These are phyloP conservation scores for Poecilia latipinna DNA, from an alignment of 2,113 vertebrate genomes.

Conservation along the genomic window DNA sequence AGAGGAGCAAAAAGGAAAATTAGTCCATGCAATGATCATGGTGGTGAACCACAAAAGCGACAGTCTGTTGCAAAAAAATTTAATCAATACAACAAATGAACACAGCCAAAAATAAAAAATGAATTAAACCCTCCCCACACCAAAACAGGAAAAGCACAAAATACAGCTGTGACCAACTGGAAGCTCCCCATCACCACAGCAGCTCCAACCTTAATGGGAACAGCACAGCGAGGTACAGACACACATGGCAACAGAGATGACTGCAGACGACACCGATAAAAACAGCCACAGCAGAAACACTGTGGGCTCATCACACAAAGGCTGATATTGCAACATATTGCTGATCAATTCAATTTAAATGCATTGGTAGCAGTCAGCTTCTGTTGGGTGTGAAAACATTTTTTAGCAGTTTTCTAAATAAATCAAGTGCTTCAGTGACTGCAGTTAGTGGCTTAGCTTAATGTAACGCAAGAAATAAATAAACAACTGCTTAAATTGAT, in stretches of 20 bases:
- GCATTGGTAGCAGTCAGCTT: slow-evolving; percentile 51
- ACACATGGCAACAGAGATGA: slow-evolving; percentile 50
- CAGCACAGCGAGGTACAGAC: slow-evolving; percentile 47
- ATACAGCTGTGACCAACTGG: slow-evolving; percentile 56
- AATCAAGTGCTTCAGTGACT: not conserved
- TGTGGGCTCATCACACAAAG: not conserved
- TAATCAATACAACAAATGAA: slow-evolving; percentile 51
- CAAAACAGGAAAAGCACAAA: slow-evolving; percentile 62
- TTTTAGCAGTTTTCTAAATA: slow-evolving; percentile 18
- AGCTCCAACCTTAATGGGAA: slow-evolving; percentile 62
- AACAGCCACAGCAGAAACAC: not conserved
- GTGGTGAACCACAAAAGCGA: slow-evolving; percentile 78
- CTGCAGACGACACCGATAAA: not conserved
- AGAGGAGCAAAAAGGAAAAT: slow-evolving; percentile 78
- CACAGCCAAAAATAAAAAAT: slow-evolving; percentile 29
- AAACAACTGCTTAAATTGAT: slow-evolving; percentile 8
- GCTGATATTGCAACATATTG: not conserved
- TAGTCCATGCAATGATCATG: slow-evolving; percentile 87
- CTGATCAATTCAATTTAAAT: slow-evolving; percentile 1
- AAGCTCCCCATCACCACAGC: slow-evolving; percentile 70
- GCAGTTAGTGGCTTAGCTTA: slow-evolving; percentile 21
- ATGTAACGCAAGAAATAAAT: not conserved
- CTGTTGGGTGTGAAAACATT: slow-evolving; percentile 31
- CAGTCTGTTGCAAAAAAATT: slow-evolving; percentile 57
- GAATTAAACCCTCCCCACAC: slow-evolving; percentile 52